Conservation (phyloP, 2,888 invertebrate genomes). For the Entomobrya multifasciata region DNA sequence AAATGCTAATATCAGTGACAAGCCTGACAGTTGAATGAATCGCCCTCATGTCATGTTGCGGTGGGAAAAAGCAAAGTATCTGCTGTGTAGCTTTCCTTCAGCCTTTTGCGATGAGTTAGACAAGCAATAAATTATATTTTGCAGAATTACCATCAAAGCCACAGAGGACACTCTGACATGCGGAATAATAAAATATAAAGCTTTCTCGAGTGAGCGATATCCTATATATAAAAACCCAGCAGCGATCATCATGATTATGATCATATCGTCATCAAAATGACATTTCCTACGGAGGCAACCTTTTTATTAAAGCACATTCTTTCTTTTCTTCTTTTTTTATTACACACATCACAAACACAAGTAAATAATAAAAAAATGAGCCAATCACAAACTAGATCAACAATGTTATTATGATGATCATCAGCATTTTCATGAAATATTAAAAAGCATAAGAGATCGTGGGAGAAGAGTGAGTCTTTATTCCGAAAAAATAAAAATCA, state of each 20-base stretch:
- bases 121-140: slow-evolving; percentile 60
- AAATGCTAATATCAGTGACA: slow-evolving; percentile 47
- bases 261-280: slow-evolving; percentile 18
- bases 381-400: not conserved
- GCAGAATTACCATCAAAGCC: slow-evolving; percentile 25
- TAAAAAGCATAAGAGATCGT: not conserved
- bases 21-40: slow-evolving; percentile 57
- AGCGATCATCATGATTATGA: slow-evolving; percentile 6
- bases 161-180: slow-evolving; percentile 1
- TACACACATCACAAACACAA: too few relatives aligned
- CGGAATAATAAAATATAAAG: not conserved
- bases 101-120: slow-evolving; percentile 22
- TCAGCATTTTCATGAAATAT: slow-evolving; percentile 26
- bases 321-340: not conserved
- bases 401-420: slow-evolving; percentile 5
- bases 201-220: not conserved
- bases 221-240: not conserved
- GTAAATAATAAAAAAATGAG: not conserved
- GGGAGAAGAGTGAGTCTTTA: slow-evolving; percentile 8
- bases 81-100: too few relatives aligned
- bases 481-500: slow-evolving; percentile 15
- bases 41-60: slow-evolving; percentile 41
- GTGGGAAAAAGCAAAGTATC: slow-evolving; percentile 31
- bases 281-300: slow-evolving; percentile 17
- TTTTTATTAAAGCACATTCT: slow-evolving; percentile 29